These are phyloP conservation scores for Pipistrellus pygmaeus DNA, from an alignment of 2,797 vertebrate species.

Conservation along the genomic window DNA sequence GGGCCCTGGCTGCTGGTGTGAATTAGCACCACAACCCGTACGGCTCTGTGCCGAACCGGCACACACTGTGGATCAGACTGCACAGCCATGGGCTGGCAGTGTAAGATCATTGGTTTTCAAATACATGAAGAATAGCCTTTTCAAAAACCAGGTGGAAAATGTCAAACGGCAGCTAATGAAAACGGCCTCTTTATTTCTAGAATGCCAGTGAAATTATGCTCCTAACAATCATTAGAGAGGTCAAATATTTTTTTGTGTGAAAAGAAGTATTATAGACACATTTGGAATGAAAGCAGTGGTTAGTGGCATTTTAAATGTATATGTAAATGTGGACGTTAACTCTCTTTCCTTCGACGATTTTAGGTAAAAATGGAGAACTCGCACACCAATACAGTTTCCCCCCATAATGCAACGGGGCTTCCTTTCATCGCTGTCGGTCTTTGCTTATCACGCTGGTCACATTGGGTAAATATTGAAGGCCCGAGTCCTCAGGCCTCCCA, in stretches of 20 bases:
- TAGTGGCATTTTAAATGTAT: conserved; percentile 49
- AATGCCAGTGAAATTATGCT: conserved; percentile 61
- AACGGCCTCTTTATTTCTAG: conserved; percentile 66
- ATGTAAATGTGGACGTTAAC: conserved; percentile 65
- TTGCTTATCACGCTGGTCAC: neutral
- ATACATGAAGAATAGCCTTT: conserved; percentile 65
- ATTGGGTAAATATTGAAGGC: neutral
- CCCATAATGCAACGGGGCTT: neutral
- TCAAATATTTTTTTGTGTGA: conserved; percentile 57
- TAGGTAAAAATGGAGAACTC: neutral
- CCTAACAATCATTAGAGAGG: conserved; percentile 61
- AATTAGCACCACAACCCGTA: neutral
- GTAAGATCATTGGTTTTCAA: conserved; percentile 50
- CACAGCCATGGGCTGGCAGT: conserved; percentile 48
- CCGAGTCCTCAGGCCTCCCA: neutral
- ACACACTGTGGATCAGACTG: conserved; percentile 51
- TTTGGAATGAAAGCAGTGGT: conserved; percentile 64
- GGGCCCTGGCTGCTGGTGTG: neutral
- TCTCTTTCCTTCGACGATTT: conserved; percentile 37
- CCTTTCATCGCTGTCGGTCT: conserved; percentile 38
- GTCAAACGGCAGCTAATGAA: conserved; percentile 64
- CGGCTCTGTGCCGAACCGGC: neutral
- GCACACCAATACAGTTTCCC: neutral
- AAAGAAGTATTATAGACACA: conserved; percentile 58
- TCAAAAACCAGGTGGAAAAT: conserved; percentile 58